Evolutionary conservation across 2,797 vertebrate genomes (phyloP).

Genomic region (Pseudopleuronectes americanus): DNA sequence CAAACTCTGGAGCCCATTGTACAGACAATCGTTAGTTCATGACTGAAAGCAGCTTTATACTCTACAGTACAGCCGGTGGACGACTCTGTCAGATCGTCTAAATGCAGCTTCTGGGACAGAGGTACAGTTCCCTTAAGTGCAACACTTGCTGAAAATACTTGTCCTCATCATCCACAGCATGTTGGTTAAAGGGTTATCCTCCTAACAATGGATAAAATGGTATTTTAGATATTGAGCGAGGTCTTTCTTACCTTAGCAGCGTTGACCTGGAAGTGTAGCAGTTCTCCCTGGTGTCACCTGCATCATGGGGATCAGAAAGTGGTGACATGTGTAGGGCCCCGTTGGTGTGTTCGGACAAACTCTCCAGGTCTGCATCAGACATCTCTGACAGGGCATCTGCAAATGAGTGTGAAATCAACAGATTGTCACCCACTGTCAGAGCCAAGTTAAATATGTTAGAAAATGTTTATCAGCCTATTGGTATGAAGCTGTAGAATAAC

Average conservation of each 20-base stretch:
- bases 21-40: no score
- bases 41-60: no score
- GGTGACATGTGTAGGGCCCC: slow-evolving; percentile 60
- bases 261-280: slow-evolving; percentile 85
- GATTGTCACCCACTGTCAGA: background rate
- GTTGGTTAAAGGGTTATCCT: no score
- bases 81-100: no score
- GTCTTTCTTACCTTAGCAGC: slow-evolving; percentile 87
- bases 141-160: no score
- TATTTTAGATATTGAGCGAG: background rate
- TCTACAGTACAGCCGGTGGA: no score
- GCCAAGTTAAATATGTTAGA: background rate
- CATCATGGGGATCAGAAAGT: slow-evolving; percentile 48
- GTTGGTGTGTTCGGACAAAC: slow-evolving; percentile 65
- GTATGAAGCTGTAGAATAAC: background rate
- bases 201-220: no score
- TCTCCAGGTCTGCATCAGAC: slow-evolving; percentile 75
- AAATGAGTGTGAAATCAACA: background rate
- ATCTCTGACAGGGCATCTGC: slow-evolving; percentile 78
- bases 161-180: no score
- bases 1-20: no score
- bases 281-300: slow-evolving; percentile 56
- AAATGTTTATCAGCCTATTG: background rate
- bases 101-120: no score
- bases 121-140: no score